A percentile compares a stretch with the other conserved stretches of the same genome.
Evolutionary conservation across 2,113 vertebrate species (phyloP).

Genomic region (Antennarius striatus): DNA sequence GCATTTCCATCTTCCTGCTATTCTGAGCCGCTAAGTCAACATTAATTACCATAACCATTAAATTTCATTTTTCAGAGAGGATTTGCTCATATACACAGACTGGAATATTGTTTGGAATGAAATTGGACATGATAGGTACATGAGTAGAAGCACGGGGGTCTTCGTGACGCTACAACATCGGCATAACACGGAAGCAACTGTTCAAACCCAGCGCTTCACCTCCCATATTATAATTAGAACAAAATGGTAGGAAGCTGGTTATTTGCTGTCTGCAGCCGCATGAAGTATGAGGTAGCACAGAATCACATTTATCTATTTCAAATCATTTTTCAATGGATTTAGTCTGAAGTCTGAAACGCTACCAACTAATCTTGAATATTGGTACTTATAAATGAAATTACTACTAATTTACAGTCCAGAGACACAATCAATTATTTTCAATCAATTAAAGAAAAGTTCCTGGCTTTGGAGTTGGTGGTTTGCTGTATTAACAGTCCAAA

Average conservation of each 20-base stretch:
- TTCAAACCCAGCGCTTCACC: constrained; percentile 35
- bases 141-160: constrained; percentile 56
- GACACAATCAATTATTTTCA: too few species aligned
- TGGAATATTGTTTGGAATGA: constrained; percentile 53
- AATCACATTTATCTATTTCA: constrained; percentile 60
- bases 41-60: constrained; percentile 81
- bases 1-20: constrained; percentile 45
- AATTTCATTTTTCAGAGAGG: constrained; percentile 64
- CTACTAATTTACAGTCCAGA: too few species aligned
- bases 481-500: too few species aligned
- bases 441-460: too few species aligned
- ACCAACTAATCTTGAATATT: too few species aligned
- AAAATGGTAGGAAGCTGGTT: constrained; percentile 57
- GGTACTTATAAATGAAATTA: too few species aligned
- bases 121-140: constrained; percentile 81
- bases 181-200: constrained; percentile 35
- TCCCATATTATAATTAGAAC: constrained; percentile 74
- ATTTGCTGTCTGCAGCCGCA: constrained; percentile 58
- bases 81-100: constrained; percentile 41
- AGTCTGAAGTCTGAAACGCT: constrained; percentile 6
- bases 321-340: constrained; percentile 57
- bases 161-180: constrained; percentile 46
- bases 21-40: constrained; percentile 73
- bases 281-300: constrained; percentile 48
- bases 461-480: too few species aligned